A percentile compares a stretch with the other conserved stretches of the same genome.
phyloP scores from a whole-genome alignment of 2,888 invertebrate species.

The Prosapia bicincta region DNA sequence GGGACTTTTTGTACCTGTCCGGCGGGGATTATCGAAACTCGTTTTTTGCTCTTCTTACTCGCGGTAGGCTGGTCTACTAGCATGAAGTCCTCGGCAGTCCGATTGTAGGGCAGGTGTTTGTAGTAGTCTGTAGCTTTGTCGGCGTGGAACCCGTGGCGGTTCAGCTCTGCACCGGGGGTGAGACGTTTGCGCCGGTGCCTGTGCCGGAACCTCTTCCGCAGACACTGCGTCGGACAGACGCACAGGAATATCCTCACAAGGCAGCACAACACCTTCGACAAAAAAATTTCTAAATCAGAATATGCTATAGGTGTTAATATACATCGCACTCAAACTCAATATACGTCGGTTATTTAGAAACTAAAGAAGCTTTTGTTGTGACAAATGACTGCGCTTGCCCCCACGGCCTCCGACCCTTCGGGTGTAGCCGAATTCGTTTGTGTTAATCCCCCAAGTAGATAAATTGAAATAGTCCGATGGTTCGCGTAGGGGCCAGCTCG shows the following conservation, averaged over 20 bases:
- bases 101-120: constrained; percentile 42
- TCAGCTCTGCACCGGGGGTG: constrained; percentile 33
- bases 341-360: no score
- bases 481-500: no score
- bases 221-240: constrained; percentile 54
- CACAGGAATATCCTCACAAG: constrained; percentile 79
- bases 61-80: constrained; percentile 33
- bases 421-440: no score
- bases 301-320: no score
- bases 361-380: no score
- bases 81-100: constrained; percentile 39
- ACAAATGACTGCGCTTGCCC: no score
- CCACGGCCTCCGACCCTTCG: no score
- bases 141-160: constrained; percentile 34
- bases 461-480: no score
- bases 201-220: constrained; percentile 36
- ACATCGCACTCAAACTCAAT: no score
- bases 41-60: constrained; percentile 43
- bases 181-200: constrained; percentile 34
- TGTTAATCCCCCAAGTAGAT: no score
- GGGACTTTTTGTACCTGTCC: constrained; percentile 44
- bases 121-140: constrained; percentile 42
- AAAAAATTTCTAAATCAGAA: background rate
- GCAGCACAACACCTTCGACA: constrained; percentile 61
- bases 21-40: constrained; percentile 47